Evolutionary conservation across 2,797 vertebrate species (phyloP), one percentile per base, ranked within the genome.

Genomic region (Neosalanx taihuensis): DNA sequence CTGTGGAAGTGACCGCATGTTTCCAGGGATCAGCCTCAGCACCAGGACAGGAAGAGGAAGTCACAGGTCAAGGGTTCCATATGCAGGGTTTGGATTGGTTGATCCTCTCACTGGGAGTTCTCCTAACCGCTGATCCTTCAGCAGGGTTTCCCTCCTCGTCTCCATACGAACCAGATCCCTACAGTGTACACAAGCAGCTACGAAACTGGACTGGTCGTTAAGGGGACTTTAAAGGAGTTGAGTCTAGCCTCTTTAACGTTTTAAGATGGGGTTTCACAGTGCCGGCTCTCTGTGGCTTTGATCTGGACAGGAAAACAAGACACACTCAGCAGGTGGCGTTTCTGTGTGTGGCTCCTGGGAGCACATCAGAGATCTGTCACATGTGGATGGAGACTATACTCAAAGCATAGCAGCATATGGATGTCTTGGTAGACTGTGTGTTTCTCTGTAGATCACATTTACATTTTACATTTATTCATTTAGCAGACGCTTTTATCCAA

Each of bases 221-320:
- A 68, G 58, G 59, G 64, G 12, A 23, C 23, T 71, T 64, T 58
- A 20, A 67, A 46, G 17, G 49, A 23, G 60, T 76, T 83, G 15
- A 72, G 76, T 74, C 26, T 30, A 7, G 57, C 67, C 76, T 72
- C 7, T 17, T 17, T 56, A 5, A n/a, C 20, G 31, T 33, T 68
- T 68, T 56, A 29, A 69, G 67, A 60, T 46, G 67, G 81, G 74
- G 62, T 69, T 78, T 78, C 75, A 80, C 72, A 73, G 78, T 62
- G 63, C 68, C 72, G 18, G 71, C 57, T 33, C 70, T 79, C 69
- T 33, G 0, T n/a, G 63, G 67, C 79, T 88, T 85, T 83, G 76
- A 88, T 78, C 73, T 72, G 66, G 72, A 84, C 86, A 86, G 82
- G 83, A 85, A 89, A 73, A 68, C 73, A 81, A 81, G 81, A 72